Conservation (phyloP, 2,113 vertebrate genomes). For the Litocranius walleri region DNA sequence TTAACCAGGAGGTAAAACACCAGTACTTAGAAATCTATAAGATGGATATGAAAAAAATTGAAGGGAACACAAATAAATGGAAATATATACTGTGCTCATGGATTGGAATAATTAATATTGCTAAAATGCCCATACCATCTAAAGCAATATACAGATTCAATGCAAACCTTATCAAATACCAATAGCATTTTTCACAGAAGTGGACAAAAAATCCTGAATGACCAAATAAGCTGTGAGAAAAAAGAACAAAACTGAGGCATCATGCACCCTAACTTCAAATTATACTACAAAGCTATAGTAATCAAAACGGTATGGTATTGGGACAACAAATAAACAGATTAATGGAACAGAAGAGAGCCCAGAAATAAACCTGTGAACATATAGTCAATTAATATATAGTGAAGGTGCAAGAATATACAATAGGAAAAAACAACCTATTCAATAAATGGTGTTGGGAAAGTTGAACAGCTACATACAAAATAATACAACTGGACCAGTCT, state of each 20-base stretch:
- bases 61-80: background rate
- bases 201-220: background rate
- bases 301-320: background rate
- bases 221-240: background rate
- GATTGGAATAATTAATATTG: background rate
- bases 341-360: background rate
- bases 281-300: background rate
- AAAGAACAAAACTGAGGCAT: background rate
- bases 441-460: background rate
- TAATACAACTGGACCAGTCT: background rate
- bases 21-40: background rate
- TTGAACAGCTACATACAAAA: background rate
- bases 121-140: background rate
- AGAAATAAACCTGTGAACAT: background rate
- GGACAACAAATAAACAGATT: background rate
- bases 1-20: background rate
- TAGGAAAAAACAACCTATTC: background rate
- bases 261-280: background rate
- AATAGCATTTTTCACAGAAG: background rate
- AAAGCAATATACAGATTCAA: background rate
- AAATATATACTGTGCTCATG: background rate
- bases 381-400: background rate
- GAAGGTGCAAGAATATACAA: background rate
- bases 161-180: background rate
- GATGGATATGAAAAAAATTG: background rate